Conservation (phyloP, 2,888 invertebrate species). For the Hypena proboscidalis region DNA sequence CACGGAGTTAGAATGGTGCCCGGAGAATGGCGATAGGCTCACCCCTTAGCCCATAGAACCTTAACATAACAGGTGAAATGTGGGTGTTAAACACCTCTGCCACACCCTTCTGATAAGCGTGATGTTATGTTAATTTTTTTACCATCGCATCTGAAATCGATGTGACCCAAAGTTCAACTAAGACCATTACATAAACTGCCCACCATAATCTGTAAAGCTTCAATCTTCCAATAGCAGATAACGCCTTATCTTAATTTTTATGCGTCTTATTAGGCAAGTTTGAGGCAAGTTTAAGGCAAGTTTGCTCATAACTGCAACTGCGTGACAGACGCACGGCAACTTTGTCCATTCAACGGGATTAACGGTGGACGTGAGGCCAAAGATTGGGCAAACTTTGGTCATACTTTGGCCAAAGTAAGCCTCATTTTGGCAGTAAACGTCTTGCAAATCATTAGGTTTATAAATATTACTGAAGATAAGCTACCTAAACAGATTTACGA, state of each 20-base stretch:
- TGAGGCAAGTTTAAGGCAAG: no score
- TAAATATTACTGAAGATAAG: constrained; percentile 30
- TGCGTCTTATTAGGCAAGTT: constrained; percentile 42
- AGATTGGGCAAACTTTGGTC: constrained; percentile 35
- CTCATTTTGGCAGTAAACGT: constrained; percentile 11
- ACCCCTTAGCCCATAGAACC: no score
- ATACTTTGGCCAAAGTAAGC: constrained; percentile 16
- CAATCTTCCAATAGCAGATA: constrained; percentile 18
- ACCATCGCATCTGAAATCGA: not conserved
- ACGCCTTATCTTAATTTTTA: constrained; percentile 42
- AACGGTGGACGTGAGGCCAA: constrained; percentile 25
- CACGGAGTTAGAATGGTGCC: no score
- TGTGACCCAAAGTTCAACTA: not conserved
- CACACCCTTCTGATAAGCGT: no score
- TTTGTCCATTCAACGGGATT: constrained; percentile 45
- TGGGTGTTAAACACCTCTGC: no score
- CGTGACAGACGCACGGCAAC: constrained; percentile 43
- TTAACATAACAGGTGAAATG: no score
- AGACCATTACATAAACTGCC: constrained; percentile 1
- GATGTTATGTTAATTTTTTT: not conserved
- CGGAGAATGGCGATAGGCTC: no score
- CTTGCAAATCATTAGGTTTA: constrained; percentile 33
- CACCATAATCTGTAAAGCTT: constrained; percentile 8
- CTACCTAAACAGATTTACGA: constrained; percentile 8
- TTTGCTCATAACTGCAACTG: constrained; percentile 50